These are phyloP conservation scores for Pseudorectes ferrugineus DNA, from an alignment of 2,113 vertebrate species.

Conservation along the genomic window DNA sequence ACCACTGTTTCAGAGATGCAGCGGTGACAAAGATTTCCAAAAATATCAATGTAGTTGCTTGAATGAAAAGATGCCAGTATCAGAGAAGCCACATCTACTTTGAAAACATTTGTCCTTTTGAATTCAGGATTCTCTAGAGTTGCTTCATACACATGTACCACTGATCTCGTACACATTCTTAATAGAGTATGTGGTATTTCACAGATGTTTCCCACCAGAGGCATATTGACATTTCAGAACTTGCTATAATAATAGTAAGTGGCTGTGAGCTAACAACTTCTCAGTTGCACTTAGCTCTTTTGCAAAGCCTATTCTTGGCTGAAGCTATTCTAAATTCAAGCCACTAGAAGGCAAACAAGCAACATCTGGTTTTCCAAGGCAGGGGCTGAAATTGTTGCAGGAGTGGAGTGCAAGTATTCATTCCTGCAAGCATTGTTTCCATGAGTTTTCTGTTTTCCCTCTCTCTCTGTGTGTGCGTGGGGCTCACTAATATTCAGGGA, in stretches of 20 bases:
- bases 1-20: not conserved
- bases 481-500: not conserved
- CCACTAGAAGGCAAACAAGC: slow-evolving; percentile 63
- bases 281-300: not conserved
- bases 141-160: not conserved
- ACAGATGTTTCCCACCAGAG: not conserved
- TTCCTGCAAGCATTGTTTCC: not conserved
- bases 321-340: slow-evolving; percentile 17
- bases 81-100: not conserved
- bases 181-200: not conserved
- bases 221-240: slow-evolving; percentile 9
- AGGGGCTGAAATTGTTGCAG: not conserved
- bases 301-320: not conserved
- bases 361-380: not conserved
- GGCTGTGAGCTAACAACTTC: not conserved
- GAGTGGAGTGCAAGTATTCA: not conserved
- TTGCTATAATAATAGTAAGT: not conserved
- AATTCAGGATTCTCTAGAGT: not conserved
- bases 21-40: not conserved
- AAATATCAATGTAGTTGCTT: not conserved
- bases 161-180: not conserved
- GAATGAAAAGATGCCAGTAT: not conserved
- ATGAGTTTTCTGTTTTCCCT: not conserved
- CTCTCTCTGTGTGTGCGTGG: not conserved
- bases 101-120: not conserved